phyloP scores from a whole-genome alignment of 2,113 vertebrate species.

The Eptesicus fuscus region DNA sequence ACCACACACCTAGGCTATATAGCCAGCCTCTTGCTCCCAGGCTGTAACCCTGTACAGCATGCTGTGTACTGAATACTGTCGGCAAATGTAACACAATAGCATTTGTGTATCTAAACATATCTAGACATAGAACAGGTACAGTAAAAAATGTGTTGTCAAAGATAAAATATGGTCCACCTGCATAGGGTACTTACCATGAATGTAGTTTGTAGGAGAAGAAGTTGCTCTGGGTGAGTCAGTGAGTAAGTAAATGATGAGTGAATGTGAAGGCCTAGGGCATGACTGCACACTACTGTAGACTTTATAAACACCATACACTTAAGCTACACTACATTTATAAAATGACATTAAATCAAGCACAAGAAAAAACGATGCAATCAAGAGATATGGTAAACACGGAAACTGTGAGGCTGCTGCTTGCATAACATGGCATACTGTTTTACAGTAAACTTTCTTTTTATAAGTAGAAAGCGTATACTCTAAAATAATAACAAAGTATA shows the following conservation, averaged over 20 bases:
- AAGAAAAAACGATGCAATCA: not conserved
- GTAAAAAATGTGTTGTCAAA: not conserved
- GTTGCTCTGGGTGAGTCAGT: not conserved
- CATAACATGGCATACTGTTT: not conserved
- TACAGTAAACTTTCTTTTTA: not conserved
- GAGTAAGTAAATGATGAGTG: not conserved
- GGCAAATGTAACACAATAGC: not conserved
- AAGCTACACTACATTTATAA: not conserved
- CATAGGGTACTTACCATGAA: not conserved
- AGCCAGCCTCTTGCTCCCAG: not conserved
- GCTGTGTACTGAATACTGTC: not conserved
- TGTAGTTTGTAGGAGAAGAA: no score
- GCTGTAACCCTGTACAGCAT: no score
- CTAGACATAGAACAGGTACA: not conserved
- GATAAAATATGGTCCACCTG: not conserved
- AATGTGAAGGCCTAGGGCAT: not conserved
- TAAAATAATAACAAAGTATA: not conserved
- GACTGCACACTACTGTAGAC: not conserved
- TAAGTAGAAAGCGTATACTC: not conserved
- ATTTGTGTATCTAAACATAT: not conserved
- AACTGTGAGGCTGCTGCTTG: not conserved
- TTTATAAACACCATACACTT: not conserved
- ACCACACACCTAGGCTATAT: not conserved
- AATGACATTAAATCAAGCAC: not conserved
- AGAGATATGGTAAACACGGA: not conserved